Evolutionary conservation across 2,888 invertebrate genomes (phyloP).

Genomic region (Drosophila colorata): DNA sequence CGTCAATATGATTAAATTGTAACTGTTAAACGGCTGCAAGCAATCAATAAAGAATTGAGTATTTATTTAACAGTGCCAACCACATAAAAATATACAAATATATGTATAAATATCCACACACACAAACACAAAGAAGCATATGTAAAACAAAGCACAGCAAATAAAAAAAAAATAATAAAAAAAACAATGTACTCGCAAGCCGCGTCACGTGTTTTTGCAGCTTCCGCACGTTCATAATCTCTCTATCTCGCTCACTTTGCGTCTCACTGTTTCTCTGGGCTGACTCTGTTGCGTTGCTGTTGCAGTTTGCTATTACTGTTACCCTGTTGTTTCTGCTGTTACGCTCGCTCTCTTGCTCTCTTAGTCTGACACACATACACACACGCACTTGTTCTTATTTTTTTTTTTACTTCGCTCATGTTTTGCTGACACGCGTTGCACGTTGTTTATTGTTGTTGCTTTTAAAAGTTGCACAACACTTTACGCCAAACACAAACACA

Average conservation of each 20-base stretch:
- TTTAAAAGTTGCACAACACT: conserved; percentile 47
- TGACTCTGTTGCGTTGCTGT: background rate
- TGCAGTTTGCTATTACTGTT: conserved; percentile 13
- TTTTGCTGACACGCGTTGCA: conserved; percentile 51
- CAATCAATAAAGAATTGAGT: conserved; percentile 29
- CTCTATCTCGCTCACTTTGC: background rate
- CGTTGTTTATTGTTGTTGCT: conserved; percentile 27
- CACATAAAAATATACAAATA: conserved; percentile 3
- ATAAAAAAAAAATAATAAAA: background rate
- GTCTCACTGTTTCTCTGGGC: too few species aligned
- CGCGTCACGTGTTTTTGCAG: conserved; percentile 29
- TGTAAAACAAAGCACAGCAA: background rate
- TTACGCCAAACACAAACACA: conserved; percentile 10
- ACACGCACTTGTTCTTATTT: conserved; percentile 21
- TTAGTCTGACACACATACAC: conserved; percentile 11
- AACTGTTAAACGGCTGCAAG: conserved; percentile 55
- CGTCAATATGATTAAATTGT: conserved; percentile 52
- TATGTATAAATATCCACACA: background rate
- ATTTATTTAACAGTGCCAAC: conserved; percentile 24
- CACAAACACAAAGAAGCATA: background rate
- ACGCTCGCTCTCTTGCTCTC: conserved; percentile 13
- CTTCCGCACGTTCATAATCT: conserved; percentile 9
- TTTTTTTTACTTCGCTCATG: conserved; percentile 31
- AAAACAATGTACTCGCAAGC: conserved; percentile 8
- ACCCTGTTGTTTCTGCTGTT: conserved; percentile 18